These are phyloP conservation scores for Falcaria lacertinaria DNA, from an alignment of 2,888 invertebrate genomes.

Conservation along the genomic window DNA sequence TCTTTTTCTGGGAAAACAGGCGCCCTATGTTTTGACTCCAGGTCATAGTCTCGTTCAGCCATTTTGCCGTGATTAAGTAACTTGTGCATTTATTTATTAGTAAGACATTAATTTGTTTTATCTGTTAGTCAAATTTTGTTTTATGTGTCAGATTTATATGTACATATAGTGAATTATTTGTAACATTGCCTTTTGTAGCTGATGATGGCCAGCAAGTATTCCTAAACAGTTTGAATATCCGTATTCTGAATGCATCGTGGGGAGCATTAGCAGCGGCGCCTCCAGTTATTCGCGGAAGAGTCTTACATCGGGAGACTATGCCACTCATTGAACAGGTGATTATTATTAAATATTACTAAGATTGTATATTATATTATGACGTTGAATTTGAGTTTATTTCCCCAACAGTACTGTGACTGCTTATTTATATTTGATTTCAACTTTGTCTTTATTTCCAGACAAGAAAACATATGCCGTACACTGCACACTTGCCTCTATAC, in stretches of 20 bases:
- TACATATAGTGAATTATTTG: no score
- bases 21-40: no score
- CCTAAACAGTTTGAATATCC: conserved; percentile 93
- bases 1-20: no score
- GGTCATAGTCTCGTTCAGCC: no score
- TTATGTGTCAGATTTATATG: no score
- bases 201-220: conserved; percentile 96
- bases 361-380: not conserved
- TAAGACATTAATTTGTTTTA: no score
- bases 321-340: conserved; percentile 85
- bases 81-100: no score
- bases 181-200: conserved; percentile 83
- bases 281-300: conserved; percentile 83
- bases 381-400: conserved; percentile 2
- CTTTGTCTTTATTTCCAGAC: conserved; percentile 57
- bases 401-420: no score
- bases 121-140: no score
- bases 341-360: not conserved
- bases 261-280: conserved; percentile 90
- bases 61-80: no score
- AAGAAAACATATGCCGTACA: conserved; percentile 84
- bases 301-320: conserved; percentile 92
- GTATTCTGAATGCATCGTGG: conserved; percentile 92
- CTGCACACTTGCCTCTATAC: conserved; percentile 92
- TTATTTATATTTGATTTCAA: no score